Percentiles rank a stretch among this genome's conserved stretches.
phyloP scores from a whole-genome alignment of 2,888 invertebrate species.

The Elysia crispata region DNA sequence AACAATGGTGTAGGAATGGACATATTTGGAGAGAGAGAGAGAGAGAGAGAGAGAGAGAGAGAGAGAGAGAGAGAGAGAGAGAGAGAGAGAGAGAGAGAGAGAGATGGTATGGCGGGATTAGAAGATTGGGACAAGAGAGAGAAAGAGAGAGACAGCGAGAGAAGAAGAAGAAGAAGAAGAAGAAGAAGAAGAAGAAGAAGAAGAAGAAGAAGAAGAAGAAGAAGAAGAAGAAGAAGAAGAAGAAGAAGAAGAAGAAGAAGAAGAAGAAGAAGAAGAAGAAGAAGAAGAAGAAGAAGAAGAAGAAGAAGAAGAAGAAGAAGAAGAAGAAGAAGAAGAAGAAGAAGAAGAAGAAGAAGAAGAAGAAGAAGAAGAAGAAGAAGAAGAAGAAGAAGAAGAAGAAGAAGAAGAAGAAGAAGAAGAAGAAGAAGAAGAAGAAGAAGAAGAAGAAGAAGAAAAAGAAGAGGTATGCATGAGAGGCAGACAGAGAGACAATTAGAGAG shows the following conservation, averaged over 20 bases:
- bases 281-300: background rate
- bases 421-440: background rate
- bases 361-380: no score
- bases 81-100: background rate
- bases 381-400: background rate
- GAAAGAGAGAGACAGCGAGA: no score
- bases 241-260: background rate
- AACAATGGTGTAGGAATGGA: background rate
- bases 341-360: background rate
- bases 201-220: background rate
- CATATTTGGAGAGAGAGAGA: constrained; percentile 3
- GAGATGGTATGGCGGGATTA: no score
- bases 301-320: background rate
- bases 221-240: constrained; percentile 6
- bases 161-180: background rate
- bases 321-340: background rate
- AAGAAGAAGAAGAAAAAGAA: background rate
- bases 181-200: constrained; percentile 13
- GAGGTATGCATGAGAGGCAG: background rate
- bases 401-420: background rate
- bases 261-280: constrained; percentile 3
- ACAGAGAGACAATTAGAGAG: no score
- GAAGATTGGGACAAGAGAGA: no score
- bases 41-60: constrained; percentile 1
- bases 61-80: constrained; percentile 17